Conservation (phyloP, 2,888 invertebrate species). For the Copidosoma aretas region DNA sequence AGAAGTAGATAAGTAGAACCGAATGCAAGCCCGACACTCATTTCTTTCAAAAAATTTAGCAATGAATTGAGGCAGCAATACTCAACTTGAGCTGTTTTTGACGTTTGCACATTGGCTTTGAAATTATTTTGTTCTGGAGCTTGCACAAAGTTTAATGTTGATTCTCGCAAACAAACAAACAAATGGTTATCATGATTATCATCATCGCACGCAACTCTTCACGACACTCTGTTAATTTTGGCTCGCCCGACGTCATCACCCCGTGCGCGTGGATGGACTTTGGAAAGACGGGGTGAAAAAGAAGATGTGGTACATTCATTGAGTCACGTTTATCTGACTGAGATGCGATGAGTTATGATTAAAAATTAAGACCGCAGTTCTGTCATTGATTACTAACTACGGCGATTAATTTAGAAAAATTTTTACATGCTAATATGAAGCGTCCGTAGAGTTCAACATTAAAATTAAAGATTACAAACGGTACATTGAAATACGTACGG, state of each 20-base stretch:
- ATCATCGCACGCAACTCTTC: constrained; percentile 30
- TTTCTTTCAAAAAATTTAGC: too few relatives aligned
- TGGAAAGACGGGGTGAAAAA: not conserved
- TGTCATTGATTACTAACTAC: constrained; percentile 29
- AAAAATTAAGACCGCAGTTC: constrained; percentile 7
- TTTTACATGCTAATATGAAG: not conserved
- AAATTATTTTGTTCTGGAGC: constrained; percentile 25
- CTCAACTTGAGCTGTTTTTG: constrained; percentile 24
- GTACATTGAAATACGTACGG: not conserved
- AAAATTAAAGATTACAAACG: too few relatives aligned
- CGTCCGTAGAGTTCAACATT: too few relatives aligned
- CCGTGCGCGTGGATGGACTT: constrained; percentile 10
- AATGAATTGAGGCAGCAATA: too few relatives aligned
- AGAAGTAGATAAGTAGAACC: too few relatives aligned
- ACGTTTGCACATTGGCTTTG: constrained; percentile 21
- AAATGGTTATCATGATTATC: constrained; percentile 19
- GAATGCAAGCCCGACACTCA: too few relatives aligned
- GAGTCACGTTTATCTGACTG: too few relatives aligned
- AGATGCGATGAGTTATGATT: too few relatives aligned
- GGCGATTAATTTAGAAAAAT: not conserved
- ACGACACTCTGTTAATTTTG: constrained; percentile 12
- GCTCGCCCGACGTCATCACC: constrained; percentile 26
- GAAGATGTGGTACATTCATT: too few relatives aligned
- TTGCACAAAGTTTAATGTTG: constrained; percentile 27
- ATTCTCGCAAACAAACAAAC: constrained; percentile 17